Evolutionary conservation across 2,113 vertebrate species (phyloP).

Genomic region (Poeciliopsis prolifica): DNA sequence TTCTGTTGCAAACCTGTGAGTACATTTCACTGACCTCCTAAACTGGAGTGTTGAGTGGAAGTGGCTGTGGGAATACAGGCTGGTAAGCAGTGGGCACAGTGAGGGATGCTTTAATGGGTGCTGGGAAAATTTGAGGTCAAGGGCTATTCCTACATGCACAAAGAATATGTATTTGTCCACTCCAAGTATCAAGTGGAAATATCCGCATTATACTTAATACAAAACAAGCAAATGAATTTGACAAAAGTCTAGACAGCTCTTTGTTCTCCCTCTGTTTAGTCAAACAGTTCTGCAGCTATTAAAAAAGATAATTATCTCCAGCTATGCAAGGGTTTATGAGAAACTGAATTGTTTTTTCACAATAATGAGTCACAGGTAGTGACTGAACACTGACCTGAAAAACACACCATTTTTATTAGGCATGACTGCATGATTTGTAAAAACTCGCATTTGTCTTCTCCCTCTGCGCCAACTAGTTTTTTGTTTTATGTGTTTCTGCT

Average conservation of each 20-base stretch:
- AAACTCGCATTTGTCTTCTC: neutral
- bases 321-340: constrained; percentile 21
- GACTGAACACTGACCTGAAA: neutral
- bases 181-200: constrained; percentile 65
- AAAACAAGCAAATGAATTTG: constrained; percentile 29
- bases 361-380: constrained; percentile 8
- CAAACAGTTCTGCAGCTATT: constrained; percentile 11
- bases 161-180: constrained; percentile 59
- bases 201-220: constrained; percentile 43
- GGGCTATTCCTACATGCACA: constrained; percentile 47
- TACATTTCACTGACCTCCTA: constrained; percentile 19
- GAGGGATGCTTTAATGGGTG: constrained; percentile 45
- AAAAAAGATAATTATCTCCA: constrained; percentile 23
- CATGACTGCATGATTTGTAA: neutral
- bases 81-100: constrained; percentile 26
- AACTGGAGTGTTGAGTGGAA: constrained; percentile 45
- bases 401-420: neutral
- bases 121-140: constrained; percentile 52
- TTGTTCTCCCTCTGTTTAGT: constrained; percentile 12
- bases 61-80: constrained; percentile 59
- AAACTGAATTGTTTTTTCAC: constrained; percentile 24
- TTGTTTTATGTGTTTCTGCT: constrained; percentile 7
- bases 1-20: constrained; percentile 4
- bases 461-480: neutral
- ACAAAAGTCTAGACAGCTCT: constrained; percentile 13